A percentile compares a stretch with the other conserved stretches of the same genome.
These are phyloP conservation scores for Phocoena phocoena DNA, from an alignment of 2,113 vertebrate species.

Conservation along the genomic window DNA sequence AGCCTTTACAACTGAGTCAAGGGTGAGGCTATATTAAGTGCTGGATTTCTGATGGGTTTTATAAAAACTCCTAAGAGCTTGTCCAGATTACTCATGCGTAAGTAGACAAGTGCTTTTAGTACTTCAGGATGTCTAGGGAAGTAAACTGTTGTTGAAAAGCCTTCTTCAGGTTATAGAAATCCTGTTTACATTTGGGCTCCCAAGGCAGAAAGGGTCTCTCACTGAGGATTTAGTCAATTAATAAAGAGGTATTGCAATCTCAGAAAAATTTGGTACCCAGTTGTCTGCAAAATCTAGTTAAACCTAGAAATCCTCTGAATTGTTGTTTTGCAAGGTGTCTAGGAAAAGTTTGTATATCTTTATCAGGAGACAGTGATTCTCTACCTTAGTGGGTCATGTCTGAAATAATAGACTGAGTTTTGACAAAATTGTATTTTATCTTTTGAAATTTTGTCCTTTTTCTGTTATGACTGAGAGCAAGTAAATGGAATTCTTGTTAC, in stretches of 20 bases:
- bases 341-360: neutral
- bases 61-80: neutral
- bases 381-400: neutral
- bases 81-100: neutral
- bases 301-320: neutral
- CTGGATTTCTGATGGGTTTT: neutral
- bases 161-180: neutral
- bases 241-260: neutral
- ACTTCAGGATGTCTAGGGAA: neutral
- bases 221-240: neutral
- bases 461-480: neutral
- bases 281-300: neutral
- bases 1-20: neutral
- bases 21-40: neutral
- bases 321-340: neutral
- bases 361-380: neutral
- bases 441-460: neutral
- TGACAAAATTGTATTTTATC: neutral
- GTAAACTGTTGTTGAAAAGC: neutral
- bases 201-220: neutral
- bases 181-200: neutral
- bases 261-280: neutral
- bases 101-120: neutral
- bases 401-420: neutral
- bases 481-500: neutral